Evolutionary conservation across 2,113 vertebrate genomes (phyloP), one percentile per base, ranked within the genome.

Genomic region (Paradoxurus hermaphroditus): DNA sequence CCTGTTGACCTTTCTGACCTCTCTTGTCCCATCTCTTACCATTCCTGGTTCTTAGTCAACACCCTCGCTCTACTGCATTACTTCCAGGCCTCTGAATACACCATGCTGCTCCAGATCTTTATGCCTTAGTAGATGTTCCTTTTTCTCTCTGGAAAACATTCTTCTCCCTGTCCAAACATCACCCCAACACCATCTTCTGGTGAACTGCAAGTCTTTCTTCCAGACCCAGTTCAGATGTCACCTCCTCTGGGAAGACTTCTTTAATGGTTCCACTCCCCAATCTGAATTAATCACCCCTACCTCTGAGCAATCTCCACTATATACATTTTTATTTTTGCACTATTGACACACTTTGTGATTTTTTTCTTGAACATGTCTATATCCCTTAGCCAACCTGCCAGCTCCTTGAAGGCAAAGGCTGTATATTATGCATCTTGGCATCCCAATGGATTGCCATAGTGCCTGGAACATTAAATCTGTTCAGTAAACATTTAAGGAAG

Each of bases 401-500:
- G 23, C 14, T 85, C 53, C 62, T 31, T 83, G 62, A 86, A 79
- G 34, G 62, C 51, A 21, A 63, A 83, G 44, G 5, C 19, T 36
- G 13, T 59, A 1, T 67, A 19, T 63, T 49, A 73, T 46, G 70
- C 18, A 53, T 31, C 63, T 68, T 92, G 51, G 36, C 62, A 36
- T 36, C 23, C 27, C 63, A 90, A 41, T 7, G 78, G 34, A 59
- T 72, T 39, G 3, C 67, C 10, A 8, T n/a, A 90, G 70, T 62
- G n/a, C 34, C 8, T 21, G 56, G n/a, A 84, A 84, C 41, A 79
- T 86, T 53, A 41, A 41, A 49, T 75, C 70, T 86, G 79, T 39
- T 95, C 34, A 73, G 59, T 53, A 95, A 84, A 94, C 53, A 73
- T 62, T 90, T 86, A 84, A 90, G 56, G 53, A 79, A 87, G n/a